Base-by-base conservation (phyloP, 2,888 invertebrate genomes). In the Drosophila infuscata region DNA sequence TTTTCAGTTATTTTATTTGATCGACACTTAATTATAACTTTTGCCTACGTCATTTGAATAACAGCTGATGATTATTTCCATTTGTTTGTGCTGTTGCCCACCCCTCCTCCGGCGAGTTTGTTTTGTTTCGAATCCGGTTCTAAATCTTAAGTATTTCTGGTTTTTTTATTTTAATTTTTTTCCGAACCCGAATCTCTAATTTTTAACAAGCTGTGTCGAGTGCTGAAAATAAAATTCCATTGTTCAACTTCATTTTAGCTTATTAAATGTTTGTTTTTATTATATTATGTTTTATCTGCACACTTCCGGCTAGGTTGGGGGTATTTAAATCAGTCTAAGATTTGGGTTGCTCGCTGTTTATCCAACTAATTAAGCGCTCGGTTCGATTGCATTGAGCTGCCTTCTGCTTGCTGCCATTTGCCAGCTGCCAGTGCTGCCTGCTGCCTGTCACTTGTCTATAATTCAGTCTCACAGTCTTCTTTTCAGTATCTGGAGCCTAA, bases 121-220 rank as follows among this genome's bases (percentile, higher is more conserved):
- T 84, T 82, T 82, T 70, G 85, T 76, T 88, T 25, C 70, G 71
- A 79, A 90, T 88, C 86, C 90, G 86, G 86, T 83, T 86, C 83
- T 89, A 74, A 68, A 43, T 77, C 76, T 76, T 71, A 63, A 67
- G 48, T 56, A 79, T 86, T 88, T 86, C 89, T 83, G 75, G 89
- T 88, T 80, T 51, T 32, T 38, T 90, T 88, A 78, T 51, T 46
- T 46, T n/a, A 3, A n/a, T 12, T 25, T 46, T 36, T 59, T 51
- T 41, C 29, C 11, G 17, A 56, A 15, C 38, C 46, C 46, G 25
- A 38, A 38, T 61, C 30, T 71, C 36, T 49, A 30, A 46, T 46
- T 54, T 62, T 56, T 61, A 77, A 69, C 70, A 73, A 67, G 72
- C 63, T 70, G 54, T 67, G 62, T 65, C 30, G 70, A 71, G 56